A percentile compares a stretch with the other conserved stretches of the same genome.
phyloP scores from a whole-genome alignment of 37 sponge, comb jelly and placozoan species.

The Ianthella basta region DNA sequence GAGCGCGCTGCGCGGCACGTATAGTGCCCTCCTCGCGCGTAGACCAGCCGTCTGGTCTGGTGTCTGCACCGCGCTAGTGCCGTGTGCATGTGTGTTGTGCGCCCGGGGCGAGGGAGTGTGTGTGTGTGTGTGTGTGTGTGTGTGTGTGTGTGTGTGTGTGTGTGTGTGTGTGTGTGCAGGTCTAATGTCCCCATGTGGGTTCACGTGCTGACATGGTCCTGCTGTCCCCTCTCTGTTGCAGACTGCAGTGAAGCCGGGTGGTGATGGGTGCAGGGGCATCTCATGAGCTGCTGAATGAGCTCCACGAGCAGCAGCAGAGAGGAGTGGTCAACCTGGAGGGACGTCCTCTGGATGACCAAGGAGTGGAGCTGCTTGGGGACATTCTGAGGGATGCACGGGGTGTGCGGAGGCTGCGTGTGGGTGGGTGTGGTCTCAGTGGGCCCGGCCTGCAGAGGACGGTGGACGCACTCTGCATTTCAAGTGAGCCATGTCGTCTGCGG shows the following conservation, averaged over 20 bases:
- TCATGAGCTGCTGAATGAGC: background rate
- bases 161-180: constrained; percentile 32
- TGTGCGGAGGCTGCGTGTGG: constrained; percentile 49
- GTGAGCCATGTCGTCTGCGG: constrained; percentile 19
- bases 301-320: background rate
- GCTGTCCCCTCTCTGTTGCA: background rate
- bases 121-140: constrained; percentile 33
- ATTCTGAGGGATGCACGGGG: constrained; percentile 36
- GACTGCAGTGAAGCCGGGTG: too few species aligned
- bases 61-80: constrained; percentile 32
- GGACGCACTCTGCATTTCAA: constrained; percentile 28
- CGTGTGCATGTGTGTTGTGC: background rate
- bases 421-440: constrained; percentile 42
- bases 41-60: too few species aligned
- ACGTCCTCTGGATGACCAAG: constrained; percentile 37
- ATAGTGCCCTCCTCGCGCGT: too few species aligned
- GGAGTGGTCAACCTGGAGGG: constrained; percentile 37
- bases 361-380: constrained; percentile 17
- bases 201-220: background rate
- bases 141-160: constrained; percentile 35
- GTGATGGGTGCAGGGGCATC: constrained; percentile 20
- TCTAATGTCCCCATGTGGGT: too few species aligned
- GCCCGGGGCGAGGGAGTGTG: background rate
- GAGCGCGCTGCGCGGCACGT: too few species aligned
- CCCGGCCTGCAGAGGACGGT: constrained; percentile 32